Evolutionary conservation across 1,140 invertebrate genomes (phyloP).

Genomic region (Caerostris extrusa): DNA sequence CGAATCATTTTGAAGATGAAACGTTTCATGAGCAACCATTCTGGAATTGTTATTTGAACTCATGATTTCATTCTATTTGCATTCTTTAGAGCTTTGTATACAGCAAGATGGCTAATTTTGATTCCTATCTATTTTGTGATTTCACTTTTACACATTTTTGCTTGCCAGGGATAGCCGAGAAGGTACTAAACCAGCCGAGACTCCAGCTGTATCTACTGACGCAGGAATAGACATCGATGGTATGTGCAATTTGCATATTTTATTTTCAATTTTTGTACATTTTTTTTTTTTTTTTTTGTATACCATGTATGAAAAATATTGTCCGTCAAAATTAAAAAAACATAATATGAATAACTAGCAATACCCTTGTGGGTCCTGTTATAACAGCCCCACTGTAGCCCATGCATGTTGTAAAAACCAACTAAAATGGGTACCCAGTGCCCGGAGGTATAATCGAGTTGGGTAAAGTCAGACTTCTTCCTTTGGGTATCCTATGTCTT

Average conservation of each 20-base stretch:
- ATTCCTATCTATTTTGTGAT: conserved; percentile 54
- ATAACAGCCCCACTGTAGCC: too few relatives aligned
- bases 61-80: conserved; percentile 22
- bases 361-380: too few relatives aligned
- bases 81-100: conserved; percentile 51
- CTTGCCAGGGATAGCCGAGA: conserved; percentile 69
- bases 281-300: too few relatives aligned
- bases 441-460: too few relatives aligned
- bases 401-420: too few relatives aligned
- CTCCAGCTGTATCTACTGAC: not conserved
- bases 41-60: not conserved
- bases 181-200: conserved; percentile 33
- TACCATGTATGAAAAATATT: too few relatives aligned
- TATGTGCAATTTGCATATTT: not conserved
- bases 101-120: conserved; percentile 54
- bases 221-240: conserved; percentile 67
- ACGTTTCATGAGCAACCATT: not conserved
- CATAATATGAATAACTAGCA: too few relatives aligned
- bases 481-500: too few relatives aligned
- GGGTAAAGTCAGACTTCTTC: too few relatives aligned
- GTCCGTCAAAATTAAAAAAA: too few relatives aligned
- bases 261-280: too few relatives aligned
- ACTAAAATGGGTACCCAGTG: too few relatives aligned
- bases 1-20: not conserved
- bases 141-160: conserved; percentile 66